Conservation (phyloP, 2,113 vertebrate genomes). For the Hystrix brachyura region DNA sequence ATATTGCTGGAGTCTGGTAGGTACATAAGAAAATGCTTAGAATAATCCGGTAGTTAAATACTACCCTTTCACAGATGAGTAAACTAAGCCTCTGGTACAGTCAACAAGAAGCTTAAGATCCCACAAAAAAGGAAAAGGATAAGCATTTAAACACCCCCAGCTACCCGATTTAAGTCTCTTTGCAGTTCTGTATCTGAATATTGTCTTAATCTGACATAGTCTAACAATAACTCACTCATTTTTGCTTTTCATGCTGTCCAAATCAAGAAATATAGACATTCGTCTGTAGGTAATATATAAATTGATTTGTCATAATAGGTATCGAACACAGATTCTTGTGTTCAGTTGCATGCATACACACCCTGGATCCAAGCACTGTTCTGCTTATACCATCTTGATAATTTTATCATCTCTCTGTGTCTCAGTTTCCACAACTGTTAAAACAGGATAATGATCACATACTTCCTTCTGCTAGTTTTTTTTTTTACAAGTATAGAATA, state of each 20-base stretch:
- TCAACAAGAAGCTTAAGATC: neutral
- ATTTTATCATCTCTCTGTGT: neutral
- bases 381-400: neutral
- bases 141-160: neutral
- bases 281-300: neutral
- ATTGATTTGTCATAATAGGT: neutral
- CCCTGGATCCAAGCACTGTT: neutral
- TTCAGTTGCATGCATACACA: neutral
- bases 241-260: neutral
- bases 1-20: neutral
- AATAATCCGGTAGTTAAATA: neutral
- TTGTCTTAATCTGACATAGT: neutral
- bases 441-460: neutral
- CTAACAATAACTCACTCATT: neutral
- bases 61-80: neutral
- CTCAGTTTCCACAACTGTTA: neutral
- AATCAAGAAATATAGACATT: neutral
- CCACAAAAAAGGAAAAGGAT: neutral
- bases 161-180: neutral
- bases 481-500: neutral
- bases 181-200: neutral
- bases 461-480: neutral
- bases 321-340: neutral
- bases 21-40: neutral
- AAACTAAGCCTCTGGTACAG: neutral